Evolutionary conservation across 37 sponge, comb jelly and placozoan species (phyloP).

Genomic region (Diacarnus erythraeanus): DNA sequence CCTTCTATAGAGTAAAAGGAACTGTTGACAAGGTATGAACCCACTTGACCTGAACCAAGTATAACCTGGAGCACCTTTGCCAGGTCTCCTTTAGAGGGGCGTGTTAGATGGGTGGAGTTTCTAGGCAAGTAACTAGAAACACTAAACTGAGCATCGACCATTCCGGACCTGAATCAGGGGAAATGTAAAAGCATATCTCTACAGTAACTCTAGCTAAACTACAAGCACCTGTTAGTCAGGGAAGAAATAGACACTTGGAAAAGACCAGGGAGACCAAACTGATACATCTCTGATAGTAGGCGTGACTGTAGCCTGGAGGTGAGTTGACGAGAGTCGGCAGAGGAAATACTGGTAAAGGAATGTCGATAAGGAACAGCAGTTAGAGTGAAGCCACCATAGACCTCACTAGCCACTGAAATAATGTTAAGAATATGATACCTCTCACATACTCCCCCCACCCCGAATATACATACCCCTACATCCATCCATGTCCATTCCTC

Average conservation of each 20-base stretch:
- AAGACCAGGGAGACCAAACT: slow-evolving; percentile 1
- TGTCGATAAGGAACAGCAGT: not conserved
- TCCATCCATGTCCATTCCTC: slow-evolving; percentile 26
- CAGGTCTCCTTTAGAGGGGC: slow-evolving; percentile 14
- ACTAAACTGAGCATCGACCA: not conserved
- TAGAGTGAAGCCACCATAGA: slow-evolving; percentile 11
- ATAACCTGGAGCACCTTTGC: slow-evolving; percentile 33
- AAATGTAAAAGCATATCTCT: not conserved
- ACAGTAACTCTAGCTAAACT: not conserved
- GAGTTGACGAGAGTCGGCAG: not conserved
- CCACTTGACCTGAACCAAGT: slow-evolving; percentile 21
- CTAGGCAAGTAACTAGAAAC: not conserved
- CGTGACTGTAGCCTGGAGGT: not conserved
- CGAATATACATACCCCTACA: slow-evolving; percentile 47
- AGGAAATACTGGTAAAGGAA: not conserved
- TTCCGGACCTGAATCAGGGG: slow-evolving; percentile 4
- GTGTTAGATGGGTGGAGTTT: slow-evolving; percentile 4
- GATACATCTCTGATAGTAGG: slow-evolving; percentile 5
- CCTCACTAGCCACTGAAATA: slow-evolving; percentile 17
- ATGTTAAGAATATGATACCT: not conserved
- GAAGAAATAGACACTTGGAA: not conserved
- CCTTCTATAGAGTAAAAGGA: not conserved
- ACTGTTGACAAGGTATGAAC: not conserved
- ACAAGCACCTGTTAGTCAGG: slow-evolving; percentile 17
- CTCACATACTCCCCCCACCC: not conserved